Percentiles rank a stretch among this genome's conserved stretches.
These are phyloP conservation scores for Mythimna pallens DNA, from an alignment of 2,888 invertebrate species.

Conservation along the genomic window DNA sequence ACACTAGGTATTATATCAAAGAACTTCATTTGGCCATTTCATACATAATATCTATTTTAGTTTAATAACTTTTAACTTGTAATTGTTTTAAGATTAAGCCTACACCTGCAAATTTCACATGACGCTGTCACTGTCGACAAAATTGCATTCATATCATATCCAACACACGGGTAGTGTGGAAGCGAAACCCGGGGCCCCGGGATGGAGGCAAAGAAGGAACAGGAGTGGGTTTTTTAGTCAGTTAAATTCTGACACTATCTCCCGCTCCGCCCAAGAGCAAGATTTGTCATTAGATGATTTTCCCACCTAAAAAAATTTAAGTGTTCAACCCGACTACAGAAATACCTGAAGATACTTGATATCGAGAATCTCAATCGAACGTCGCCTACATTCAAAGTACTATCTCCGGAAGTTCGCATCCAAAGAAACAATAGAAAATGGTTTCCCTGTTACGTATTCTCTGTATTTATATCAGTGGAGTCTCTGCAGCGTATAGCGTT, in stretches of 20 bases:
- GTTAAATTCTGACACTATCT: too few relatives aligned
- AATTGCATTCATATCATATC: neutral
- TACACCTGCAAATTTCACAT: neutral
- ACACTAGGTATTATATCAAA: neutral
- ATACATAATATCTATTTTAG: too few relatives aligned
- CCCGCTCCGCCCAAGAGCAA: too few relatives aligned
- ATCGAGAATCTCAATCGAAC: conserved; percentile 12
- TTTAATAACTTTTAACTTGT: too few relatives aligned
- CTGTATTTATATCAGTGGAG: conserved; percentile 33
- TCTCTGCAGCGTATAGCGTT: conserved; percentile 44
- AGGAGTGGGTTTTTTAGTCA: too few relatives aligned
- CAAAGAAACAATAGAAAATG: conserved; percentile 38
- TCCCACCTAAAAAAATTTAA: too few relatives aligned
- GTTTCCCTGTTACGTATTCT: conserved; percentile 15
- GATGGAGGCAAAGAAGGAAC: too few relatives aligned
- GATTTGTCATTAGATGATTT: too few relatives aligned
- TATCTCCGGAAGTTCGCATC: neutral
- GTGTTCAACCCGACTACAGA: neutral
- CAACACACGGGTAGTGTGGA: too few relatives aligned
- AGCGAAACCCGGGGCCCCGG: too few relatives aligned
- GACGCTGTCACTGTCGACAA: neutral
- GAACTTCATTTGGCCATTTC: too few relatives aligned
- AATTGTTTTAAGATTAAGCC: too few relatives aligned
- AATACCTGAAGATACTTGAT: neutral
- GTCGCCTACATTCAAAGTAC: neutral